These are phyloP conservation scores for Pilophorus perplexus DNA, from an alignment of 2,888 invertebrate genomes.

Conservation along the genomic window DNA sequence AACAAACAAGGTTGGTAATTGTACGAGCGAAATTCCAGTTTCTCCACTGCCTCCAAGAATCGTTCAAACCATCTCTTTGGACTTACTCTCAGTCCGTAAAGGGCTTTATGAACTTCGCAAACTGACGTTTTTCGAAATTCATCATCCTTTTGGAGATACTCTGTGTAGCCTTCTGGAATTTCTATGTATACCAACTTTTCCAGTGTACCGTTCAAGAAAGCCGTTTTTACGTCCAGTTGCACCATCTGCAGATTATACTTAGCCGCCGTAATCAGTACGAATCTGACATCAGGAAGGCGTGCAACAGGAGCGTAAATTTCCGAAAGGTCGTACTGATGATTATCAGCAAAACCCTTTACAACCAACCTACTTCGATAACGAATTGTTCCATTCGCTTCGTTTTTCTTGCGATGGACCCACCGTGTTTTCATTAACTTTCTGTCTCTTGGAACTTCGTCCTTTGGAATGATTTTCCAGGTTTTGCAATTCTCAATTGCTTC, in stretches of 20 bases:
- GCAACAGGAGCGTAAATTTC: no score
- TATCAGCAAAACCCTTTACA: conserved; percentile 7
- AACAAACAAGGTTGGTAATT: conserved; percentile 20
- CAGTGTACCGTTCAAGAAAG: conserved; percentile 8
- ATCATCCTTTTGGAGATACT: background rate
- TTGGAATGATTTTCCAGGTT: conserved; percentile 10
- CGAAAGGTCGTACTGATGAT: no score
- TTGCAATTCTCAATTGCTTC: background rate
- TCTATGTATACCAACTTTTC: conserved; percentile 11
- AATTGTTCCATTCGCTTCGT: background rate
- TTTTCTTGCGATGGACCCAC: background rate
- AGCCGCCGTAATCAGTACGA: no score
- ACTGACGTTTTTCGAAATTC: background rate
- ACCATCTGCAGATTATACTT: no score
- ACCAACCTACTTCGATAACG: background rate
- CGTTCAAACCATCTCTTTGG: conserved; percentile 8
- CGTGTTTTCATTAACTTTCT: background rate
- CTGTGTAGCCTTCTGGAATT: conserved; percentile 4
- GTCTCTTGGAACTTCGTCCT: background rate
- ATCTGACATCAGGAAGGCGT: no score
- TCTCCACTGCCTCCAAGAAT: background rate
- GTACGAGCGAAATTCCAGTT: conserved; percentile 1
- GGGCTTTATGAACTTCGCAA: background rate
- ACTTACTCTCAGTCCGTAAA: conserved; percentile 7
- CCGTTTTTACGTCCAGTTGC: conserved; percentile 11